Percentiles rank a stretch among this genome's conserved stretches.
Evolutionary conservation across 2,113 vertebrate species (phyloP).

Genomic region (Syngnathoides biaculeatus): DNA sequence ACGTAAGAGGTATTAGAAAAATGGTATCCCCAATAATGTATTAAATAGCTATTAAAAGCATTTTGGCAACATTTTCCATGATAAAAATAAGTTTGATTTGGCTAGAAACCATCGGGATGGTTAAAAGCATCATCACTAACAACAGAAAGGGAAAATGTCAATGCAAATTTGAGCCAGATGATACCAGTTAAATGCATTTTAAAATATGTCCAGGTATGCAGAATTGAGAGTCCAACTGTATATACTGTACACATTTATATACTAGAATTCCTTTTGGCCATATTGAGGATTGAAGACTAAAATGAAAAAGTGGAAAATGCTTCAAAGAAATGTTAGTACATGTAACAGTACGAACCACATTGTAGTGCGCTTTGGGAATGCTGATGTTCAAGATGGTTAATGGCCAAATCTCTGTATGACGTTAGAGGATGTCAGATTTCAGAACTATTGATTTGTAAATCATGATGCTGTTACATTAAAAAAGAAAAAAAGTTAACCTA

Average conservation of each 20-base stretch:
- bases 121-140: no score
- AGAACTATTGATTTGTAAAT: neutral
- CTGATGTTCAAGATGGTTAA: neutral
- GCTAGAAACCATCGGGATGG: no score
- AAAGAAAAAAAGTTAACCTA: neutral
- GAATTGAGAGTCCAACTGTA: conserved; percentile 6
- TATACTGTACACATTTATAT: conserved; percentile 52
- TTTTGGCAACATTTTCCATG: neutral
- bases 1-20: neutral
- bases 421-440: neutral
- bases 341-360: neutral
- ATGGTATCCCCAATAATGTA: neutral
- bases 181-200: neutral
- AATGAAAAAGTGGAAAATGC: neutral
- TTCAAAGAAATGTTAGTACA: neutral
- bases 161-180: neutral
- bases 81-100: neutral
- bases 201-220: neutral
- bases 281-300: neutral
- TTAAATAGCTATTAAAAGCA: neutral
- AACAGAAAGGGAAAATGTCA: neutral
- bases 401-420: neutral
- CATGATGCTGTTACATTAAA: neutral
- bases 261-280: conserved; percentile 47
- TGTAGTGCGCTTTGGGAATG: neutral